These are phyloP conservation scores for Lottia scabra DNA, from an alignment of 2,888 invertebrate genomes.

Conservation along the genomic window DNA sequence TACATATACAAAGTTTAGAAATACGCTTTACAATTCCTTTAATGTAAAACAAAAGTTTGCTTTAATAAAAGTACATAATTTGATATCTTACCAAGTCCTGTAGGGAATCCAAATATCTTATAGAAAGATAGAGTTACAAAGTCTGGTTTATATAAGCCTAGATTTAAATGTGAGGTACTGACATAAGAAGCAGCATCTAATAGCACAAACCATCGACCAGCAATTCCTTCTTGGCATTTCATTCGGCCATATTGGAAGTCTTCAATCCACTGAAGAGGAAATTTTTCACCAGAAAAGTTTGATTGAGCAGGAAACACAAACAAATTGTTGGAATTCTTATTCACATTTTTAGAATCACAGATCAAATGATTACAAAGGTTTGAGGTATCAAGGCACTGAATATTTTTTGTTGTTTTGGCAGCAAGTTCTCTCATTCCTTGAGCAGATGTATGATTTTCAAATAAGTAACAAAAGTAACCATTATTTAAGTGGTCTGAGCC, in stretches of 20 bases:
- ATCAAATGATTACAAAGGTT: neutral
- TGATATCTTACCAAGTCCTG: slow-evolving; percentile 79
- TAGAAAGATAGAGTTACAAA: slow-evolving; percentile 95
- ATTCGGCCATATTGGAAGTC: slow-evolving; percentile 75
- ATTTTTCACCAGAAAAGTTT: slow-evolving; percentile 94
- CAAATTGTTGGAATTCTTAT: slow-evolving; percentile 67
- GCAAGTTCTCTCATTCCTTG: slow-evolving; percentile 89
- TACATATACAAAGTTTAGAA: too few species aligned
- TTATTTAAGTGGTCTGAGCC: neutral
- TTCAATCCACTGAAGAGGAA: slow-evolving; percentile 81
- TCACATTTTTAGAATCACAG: neutral
- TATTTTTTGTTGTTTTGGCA: slow-evolving; percentile 19
- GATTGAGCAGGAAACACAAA: slow-evolving; percentile 92
- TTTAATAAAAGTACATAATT: neutral
- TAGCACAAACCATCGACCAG: slow-evolving; percentile 72
- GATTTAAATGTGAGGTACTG: slow-evolving; percentile 82
- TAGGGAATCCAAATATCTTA: slow-evolving; percentile 96
- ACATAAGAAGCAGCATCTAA: slow-evolving; percentile 89
- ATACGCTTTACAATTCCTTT: too few species aligned
- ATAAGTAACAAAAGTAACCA: slow-evolving; percentile 83
- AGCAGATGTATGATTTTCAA: slow-evolving; percentile 96
- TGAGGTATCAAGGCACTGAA: neutral
- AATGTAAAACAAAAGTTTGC: neutral
- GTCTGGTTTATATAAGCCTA: slow-evolving; percentile 81
- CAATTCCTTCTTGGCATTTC: slow-evolving; percentile 35